phyloP scores from a whole-genome alignment of 2,113 vertebrate species.

The Regulus satrapa region DNA sequence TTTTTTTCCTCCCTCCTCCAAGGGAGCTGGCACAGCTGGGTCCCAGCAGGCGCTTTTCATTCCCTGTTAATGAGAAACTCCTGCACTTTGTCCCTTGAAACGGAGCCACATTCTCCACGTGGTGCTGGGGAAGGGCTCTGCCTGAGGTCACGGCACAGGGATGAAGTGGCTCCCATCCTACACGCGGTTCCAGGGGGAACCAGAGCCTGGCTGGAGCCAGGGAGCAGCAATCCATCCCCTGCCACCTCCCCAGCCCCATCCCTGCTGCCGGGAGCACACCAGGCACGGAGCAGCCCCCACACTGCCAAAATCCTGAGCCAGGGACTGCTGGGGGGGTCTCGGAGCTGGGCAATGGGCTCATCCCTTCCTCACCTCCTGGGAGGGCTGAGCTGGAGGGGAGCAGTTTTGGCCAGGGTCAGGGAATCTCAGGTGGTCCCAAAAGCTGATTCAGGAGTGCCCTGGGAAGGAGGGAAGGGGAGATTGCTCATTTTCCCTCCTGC shows the following conservation, averaged over 20 bases:
- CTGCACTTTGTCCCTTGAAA: constrained; percentile 76
- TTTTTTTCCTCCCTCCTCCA: neutral
- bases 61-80: constrained; percentile 78
- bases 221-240: neutral
- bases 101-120: neutral
- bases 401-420: neutral
- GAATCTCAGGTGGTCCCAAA: neutral
- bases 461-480: neutral
- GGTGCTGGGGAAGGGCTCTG: neutral
- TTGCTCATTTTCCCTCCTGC: neutral
- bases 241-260: neutral
- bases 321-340: neutral
- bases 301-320: accelerated
- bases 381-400: neutral
- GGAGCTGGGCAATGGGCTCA: neutral
- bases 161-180: neutral
- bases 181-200: neutral
- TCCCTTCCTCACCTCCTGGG: neutral
- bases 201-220: neutral
- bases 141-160: neutral
- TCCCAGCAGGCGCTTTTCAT: constrained; percentile 25
- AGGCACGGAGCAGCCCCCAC: neutral
- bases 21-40: constrained; percentile 19
- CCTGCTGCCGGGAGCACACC: neutral
- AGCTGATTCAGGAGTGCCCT: neutral